These are phyloP conservation scores for Microtus richardsoni DNA, from an alignment of 2,113 vertebrate genomes.

Conservation along the genomic window DNA sequence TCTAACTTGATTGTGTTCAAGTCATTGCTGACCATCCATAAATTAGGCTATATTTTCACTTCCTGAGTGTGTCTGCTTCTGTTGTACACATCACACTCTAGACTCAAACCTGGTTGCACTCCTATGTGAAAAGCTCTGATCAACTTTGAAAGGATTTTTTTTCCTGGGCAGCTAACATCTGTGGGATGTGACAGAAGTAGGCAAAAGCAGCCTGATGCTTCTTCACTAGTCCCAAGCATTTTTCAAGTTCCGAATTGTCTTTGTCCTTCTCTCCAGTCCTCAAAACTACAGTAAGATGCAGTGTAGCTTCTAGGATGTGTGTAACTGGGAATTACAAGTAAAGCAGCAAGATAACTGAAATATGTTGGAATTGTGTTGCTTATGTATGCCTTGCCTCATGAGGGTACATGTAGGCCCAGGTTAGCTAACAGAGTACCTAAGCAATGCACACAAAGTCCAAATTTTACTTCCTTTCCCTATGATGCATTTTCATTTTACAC, in stretches of 20 bases:
- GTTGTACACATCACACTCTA: background rate
- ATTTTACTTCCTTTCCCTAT: background rate
- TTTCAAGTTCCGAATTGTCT: background rate
- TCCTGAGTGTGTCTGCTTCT: slow-evolving; percentile 18
- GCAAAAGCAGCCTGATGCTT: background rate
- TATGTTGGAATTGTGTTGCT: rapidly evolving
- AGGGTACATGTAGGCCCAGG: background rate
- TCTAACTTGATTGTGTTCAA: slow-evolving; percentile 13
- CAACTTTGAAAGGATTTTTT: slow-evolving; percentile 4
- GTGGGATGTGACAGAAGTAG: background rate
- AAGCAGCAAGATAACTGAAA: background rate
- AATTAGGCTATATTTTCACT: slow-evolving; percentile 19
- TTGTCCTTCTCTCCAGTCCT: background rate
- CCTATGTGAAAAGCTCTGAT: background rate
- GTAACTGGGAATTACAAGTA: background rate
- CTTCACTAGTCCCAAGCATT: too few species aligned
- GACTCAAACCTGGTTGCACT: background rate
- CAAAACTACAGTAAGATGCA: background rate
- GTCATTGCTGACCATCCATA: background rate
- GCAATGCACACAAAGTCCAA: background rate
- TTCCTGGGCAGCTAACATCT: slow-evolving; percentile 25
- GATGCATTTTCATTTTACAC: background rate
- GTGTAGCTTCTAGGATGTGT: background rate
- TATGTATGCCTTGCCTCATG: background rate
- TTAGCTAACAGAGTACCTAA: background rate